These are phyloP conservation scores for Oreochromis niloticus DNA, from an alignment of 2,113 vertebrate species.

Conservation along the genomic window DNA sequence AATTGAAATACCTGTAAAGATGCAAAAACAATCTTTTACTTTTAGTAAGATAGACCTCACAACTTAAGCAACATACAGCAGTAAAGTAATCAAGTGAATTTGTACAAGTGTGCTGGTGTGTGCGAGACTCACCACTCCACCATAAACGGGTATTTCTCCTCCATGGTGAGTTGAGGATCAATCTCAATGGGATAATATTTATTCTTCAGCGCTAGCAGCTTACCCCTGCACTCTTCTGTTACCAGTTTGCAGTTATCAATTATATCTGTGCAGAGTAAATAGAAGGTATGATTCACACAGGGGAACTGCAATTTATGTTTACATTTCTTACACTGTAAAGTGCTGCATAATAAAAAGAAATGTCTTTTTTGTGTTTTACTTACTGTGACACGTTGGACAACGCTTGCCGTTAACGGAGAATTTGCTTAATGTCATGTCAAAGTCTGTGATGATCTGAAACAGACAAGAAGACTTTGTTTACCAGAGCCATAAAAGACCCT, in stretches of 20 bases:
- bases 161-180: conserved; percentile 85
- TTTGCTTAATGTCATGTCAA: conserved; percentile 98
- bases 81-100: not conserved
- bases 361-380: conserved; percentile 52
- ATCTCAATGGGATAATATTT: conserved; percentile 96
- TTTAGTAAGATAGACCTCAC: not conserved
- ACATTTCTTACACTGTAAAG: not conserved
- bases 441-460: conserved; percentile 94
- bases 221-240: conserved; percentile 87
- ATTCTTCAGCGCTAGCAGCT: conserved; percentile 89
- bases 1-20: conserved; percentile 88
- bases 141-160: conserved; percentile 94
- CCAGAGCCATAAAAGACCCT: not conserved
- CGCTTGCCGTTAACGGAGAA: conserved; percentile 90
- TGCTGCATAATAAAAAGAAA: not conserved
- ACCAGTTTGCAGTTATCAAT: conserved; percentile 94
- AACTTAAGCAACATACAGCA: not conserved
- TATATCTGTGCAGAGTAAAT: conserved; percentile 73
- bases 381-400: conserved; percentile 95
- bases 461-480: not conserved
- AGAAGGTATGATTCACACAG: fast-evolving
- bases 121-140: conserved; percentile 89
- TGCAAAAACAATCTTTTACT: not conserved
- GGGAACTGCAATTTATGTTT: not conserved
- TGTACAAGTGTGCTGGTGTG: not conserved